These are phyloP conservation scores for Ethmia dodecea DNA, from an alignment of 2,888 invertebrate species.

Conservation along the genomic window DNA sequence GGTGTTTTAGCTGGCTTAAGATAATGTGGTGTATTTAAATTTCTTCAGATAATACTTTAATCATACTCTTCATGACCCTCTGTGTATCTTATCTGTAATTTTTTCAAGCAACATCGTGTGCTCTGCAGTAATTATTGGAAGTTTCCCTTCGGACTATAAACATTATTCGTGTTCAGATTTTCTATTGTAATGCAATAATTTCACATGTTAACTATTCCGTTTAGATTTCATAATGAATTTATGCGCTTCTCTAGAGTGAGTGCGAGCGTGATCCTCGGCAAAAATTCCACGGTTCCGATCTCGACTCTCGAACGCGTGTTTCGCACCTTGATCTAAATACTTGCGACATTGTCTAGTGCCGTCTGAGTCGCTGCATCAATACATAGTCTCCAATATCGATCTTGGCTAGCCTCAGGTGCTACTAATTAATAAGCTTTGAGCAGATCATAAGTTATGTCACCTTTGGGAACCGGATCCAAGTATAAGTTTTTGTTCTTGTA, in stretches of 20 bases:
- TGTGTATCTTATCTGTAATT: too few species aligned
- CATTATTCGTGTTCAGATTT: background rate
- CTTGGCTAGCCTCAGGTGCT: too few species aligned
- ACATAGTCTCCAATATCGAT: constrained; percentile 20
- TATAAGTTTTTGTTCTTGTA: too few species aligned
- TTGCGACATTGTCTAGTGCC: constrained; percentile 70
- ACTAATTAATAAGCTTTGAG: too few species aligned
- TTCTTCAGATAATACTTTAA: constrained; percentile 3
- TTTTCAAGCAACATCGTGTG: background rate
- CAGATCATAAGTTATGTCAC: too few species aligned
- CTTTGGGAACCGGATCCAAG: too few species aligned
- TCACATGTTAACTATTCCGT: constrained; percentile 36
- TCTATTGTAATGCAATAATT: constrained; percentile 17
- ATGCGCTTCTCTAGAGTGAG: constrained; percentile 45
- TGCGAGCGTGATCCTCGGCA: constrained; percentile 61
- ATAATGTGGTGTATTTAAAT: constrained; percentile 6
- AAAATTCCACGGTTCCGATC: constrained; percentile 68
- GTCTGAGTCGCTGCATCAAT: constrained; percentile 45
- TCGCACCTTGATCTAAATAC: constrained; percentile 77
- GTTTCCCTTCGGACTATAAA: background rate
- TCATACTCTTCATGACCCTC: too few species aligned
- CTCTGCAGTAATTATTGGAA: background rate
- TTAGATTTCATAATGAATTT: constrained; percentile 51
- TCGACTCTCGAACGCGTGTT: constrained; percentile 69
- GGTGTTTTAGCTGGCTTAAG: constrained; percentile 4